Percentiles rank a stretch among this genome's conserved stretches.
These are phyloP conservation scores for Alentia gelatinosa DNA, from an alignment of 2,888 invertebrate species.

Conservation along the genomic window DNA sequence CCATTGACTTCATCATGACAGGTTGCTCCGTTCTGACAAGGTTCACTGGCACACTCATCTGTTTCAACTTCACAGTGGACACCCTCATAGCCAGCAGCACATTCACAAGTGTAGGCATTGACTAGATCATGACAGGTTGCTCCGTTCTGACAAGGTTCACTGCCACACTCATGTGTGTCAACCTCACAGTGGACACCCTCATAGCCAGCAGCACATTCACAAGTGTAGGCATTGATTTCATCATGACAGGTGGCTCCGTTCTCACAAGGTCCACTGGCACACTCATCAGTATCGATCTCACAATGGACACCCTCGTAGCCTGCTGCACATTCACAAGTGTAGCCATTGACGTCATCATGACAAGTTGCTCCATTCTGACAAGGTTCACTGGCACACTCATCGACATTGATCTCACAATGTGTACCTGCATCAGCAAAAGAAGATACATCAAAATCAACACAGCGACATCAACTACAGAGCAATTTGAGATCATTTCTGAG, in stretches of 20 bases:
- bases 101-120: constrained; percentile 59
- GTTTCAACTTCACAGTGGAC: background rate
- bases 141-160: constrained; percentile 86
- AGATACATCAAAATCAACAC: too few species aligned
- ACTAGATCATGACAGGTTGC: constrained; percentile 86
- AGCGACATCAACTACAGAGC: too few species aligned
- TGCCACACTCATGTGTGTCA: constrained; percentile 30
- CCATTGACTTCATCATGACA: constrained; percentile 24
- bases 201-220: constrained; percentile 23
- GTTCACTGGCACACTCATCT: constrained; percentile 26
- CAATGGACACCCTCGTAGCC: constrained; percentile 59
- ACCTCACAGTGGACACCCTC: constrained; percentile 36
- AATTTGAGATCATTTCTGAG: too few species aligned
- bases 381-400: constrained; percentile 89
- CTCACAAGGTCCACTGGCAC: constrained; percentile 34
- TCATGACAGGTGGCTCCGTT: constrained; percentile 23
- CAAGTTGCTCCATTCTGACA: constrained; percentile 95
- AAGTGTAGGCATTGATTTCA: constrained; percentile 7
- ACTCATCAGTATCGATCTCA: constrained; percentile 68
- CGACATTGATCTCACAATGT: constrained; percentile 3
- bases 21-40: constrained; percentile 11
- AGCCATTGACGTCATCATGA: constrained; percentile 78
- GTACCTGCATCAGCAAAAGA: too few species aligned
- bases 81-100: constrained; percentile 40
- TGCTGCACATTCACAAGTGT: constrained; percentile 58